These are phyloP conservation scores for Caenorhabditis drosophilae DNA, from an alignment of 2,888 invertebrate species.

Conservation along the genomic window DNA sequence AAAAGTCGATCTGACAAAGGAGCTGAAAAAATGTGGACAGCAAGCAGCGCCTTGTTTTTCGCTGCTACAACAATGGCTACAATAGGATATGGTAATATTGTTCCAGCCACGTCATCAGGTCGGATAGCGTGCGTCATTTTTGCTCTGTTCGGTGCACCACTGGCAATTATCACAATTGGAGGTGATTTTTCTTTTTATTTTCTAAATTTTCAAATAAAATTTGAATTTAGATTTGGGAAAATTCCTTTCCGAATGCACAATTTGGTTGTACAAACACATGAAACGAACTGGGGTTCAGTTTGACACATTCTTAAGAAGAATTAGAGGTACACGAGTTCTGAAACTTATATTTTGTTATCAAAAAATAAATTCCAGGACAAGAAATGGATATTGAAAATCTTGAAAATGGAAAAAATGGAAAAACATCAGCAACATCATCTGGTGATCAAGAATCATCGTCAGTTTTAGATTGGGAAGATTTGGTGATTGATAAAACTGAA, in stretches of 20 bases:
- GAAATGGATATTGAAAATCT: constrained; percentile 1
- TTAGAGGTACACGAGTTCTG: constrained; percentile 13
- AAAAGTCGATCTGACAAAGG: constrained; percentile 54
- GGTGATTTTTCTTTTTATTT: constrained; percentile 14
- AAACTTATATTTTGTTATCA: background rate
- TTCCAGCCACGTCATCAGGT: constrained; percentile 67
- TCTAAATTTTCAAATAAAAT: background rate
- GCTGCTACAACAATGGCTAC: constrained; percentile 69
- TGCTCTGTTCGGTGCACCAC: constrained; percentile 68
- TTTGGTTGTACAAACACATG: constrained; percentile 66
- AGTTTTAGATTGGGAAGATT: constrained; percentile 42
- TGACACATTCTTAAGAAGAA: constrained; percentile 12
- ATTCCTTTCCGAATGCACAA: constrained; percentile 69
- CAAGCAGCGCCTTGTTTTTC: constrained; percentile 66
- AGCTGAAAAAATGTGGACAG: constrained; percentile 67
- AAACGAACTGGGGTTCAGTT: constrained; percentile 28
- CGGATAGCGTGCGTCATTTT: constrained; percentile 68
- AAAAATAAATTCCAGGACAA: constrained; percentile 7
- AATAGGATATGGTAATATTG: constrained; percentile 69
- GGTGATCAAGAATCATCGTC: constrained; percentile 31
- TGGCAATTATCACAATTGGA: constrained; percentile 69
- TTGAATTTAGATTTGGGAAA: constrained; percentile 64
- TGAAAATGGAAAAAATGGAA: constrained; percentile 17
- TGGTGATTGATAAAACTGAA: constrained; percentile 60
- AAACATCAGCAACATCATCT: too few relatives aligned